A percentile compares a stretch with the other conserved stretches of the same genome.
Conservation (phyloP, 1,140 invertebrate genomes). For the Atta texana region DNA sequence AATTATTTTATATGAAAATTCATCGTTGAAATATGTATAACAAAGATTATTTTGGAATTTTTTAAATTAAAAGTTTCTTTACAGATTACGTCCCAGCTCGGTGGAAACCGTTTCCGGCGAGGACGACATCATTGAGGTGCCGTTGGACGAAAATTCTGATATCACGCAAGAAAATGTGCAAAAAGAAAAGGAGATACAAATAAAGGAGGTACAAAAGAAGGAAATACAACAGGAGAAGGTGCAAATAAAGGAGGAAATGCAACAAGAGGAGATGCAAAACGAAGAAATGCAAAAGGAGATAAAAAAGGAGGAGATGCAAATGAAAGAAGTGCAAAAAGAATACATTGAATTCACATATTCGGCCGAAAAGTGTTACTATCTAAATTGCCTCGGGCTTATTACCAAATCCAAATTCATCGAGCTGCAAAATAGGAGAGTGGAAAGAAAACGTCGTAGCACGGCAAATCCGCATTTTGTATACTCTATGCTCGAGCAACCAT, state of each 20-base stretch:
- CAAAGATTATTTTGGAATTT: slow-evolving; percentile 29
- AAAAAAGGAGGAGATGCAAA: too few relatives aligned
- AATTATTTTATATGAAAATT: background rate
- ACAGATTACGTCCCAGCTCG: slow-evolving; percentile 71
- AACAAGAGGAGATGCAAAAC: too few relatives aligned
- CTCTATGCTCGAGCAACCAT: slow-evolving; percentile 82
- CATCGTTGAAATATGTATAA: background rate
- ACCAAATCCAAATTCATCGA: slow-evolving; percentile 84
- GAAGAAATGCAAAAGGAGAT: too few relatives aligned
- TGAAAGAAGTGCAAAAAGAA: too few relatives aligned
- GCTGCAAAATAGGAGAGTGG: slow-evolving; percentile 86
- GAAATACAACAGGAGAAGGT: too few relatives aligned
- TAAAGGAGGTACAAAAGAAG: too few relatives aligned
- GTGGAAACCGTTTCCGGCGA: slow-evolving; percentile 79
- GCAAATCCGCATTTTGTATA: slow-evolving; percentile 87
- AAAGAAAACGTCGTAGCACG: slow-evolving; percentile 87
- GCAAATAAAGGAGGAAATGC: too few relatives aligned
- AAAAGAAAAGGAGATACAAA: slow-evolving; percentile 27
- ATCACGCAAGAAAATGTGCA: slow-evolving; percentile 39
- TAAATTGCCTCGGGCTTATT: slow-evolving; percentile 83
- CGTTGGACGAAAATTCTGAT: slow-evolving; percentile 66
- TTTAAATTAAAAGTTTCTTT: slow-evolving; percentile 34
- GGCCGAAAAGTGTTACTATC: slow-evolving; percentile 77
- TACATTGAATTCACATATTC: background rate
- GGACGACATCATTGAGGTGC: slow-evolving; percentile 79